phyloP scores from a whole-genome alignment of 2,113 vertebrate species.

The Marmota flaviventris region DNA sequence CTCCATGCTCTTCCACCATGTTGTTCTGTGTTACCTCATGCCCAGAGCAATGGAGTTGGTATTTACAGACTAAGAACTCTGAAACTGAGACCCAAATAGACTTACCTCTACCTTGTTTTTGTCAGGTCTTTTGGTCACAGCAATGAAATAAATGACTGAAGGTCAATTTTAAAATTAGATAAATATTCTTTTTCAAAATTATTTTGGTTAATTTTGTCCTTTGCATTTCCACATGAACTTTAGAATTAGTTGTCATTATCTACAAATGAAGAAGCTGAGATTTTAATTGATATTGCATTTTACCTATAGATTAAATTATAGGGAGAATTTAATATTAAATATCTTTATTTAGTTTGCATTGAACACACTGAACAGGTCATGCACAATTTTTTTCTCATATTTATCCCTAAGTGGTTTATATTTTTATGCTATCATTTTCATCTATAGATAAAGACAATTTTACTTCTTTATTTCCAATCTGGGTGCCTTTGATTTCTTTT shows the following conservation, averaged over 20 bases:
- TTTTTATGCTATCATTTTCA: not conserved
- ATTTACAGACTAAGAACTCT: too few relatives aligned
- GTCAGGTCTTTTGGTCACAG: too few relatives aligned
- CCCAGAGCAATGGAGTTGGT: too few relatives aligned
- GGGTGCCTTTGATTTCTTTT: not conserved
- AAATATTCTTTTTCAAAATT: too few relatives aligned
- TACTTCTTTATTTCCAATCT: not conserved
- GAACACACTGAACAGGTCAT: not conserved
- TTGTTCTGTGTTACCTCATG: too few relatives aligned
- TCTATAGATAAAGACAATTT: not conserved
- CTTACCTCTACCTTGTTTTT: too few relatives aligned
- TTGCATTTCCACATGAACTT: not conserved
- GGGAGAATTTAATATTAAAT: not conserved
- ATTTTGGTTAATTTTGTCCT: too few relatives aligned
- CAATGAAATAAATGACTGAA: too few relatives aligned
- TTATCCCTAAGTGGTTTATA: not conserved
- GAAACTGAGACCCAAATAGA: too few relatives aligned
- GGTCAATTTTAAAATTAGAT: too few relatives aligned
- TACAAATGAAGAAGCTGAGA: not conserved
- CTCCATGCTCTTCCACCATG: too few relatives aligned
- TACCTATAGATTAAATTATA: not conserved
- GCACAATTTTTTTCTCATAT: not conserved
- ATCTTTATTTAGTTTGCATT: not conserved
- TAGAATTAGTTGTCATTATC: not conserved
- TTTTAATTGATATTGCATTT: not conserved